These are phyloP conservation scores for Lycia hirtaria DNA, from an alignment of 2,888 invertebrate genomes.

Conservation along the genomic window DNA sequence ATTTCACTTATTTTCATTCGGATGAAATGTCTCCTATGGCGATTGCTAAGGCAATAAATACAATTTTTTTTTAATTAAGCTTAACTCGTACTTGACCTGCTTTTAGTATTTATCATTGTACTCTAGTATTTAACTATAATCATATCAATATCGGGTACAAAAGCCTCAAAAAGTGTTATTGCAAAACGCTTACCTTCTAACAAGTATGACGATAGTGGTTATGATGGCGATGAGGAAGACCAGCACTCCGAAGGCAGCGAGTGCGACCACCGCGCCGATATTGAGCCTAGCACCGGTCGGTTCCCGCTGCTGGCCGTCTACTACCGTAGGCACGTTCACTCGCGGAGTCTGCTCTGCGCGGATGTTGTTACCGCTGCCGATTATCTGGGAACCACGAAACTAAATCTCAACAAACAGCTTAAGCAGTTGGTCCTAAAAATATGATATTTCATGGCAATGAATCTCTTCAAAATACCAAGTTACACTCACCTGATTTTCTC, in stretches of 20 bases:
- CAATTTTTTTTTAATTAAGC: no score
- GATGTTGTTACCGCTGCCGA: slow-evolving; percentile 83
- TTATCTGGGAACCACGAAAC: slow-evolving; percentile 57
- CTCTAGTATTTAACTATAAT: no score
- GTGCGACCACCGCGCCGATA: slow-evolving; percentile 94
- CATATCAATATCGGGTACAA: no score
- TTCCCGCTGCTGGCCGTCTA: slow-evolving; percentile 86
- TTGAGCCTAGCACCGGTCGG: slow-evolving; percentile 90
- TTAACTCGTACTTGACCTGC: no score
- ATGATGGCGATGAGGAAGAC: slow-evolving; percentile 95
- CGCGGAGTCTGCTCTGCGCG: slow-evolving; percentile 88
- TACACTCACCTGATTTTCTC: slow-evolving; percentile 93
- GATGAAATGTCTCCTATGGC: no score
- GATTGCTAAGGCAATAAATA: no score
- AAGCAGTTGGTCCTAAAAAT: no score
- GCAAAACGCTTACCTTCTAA: slow-evolving; percentile 89
- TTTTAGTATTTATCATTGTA: no score
- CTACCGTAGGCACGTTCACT: slow-evolving; percentile 88
- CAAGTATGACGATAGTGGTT: slow-evolving; percentile 94
- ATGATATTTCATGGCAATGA: no score
- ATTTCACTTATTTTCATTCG: no score
- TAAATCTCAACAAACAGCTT: no score
- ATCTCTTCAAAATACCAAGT: neutral
- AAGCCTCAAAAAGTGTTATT: no score
- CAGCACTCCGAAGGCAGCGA: slow-evolving; percentile 96